Conservation (phyloP, 2,113 vertebrate genomes). For the Pseudopipra pipra region DNA sequence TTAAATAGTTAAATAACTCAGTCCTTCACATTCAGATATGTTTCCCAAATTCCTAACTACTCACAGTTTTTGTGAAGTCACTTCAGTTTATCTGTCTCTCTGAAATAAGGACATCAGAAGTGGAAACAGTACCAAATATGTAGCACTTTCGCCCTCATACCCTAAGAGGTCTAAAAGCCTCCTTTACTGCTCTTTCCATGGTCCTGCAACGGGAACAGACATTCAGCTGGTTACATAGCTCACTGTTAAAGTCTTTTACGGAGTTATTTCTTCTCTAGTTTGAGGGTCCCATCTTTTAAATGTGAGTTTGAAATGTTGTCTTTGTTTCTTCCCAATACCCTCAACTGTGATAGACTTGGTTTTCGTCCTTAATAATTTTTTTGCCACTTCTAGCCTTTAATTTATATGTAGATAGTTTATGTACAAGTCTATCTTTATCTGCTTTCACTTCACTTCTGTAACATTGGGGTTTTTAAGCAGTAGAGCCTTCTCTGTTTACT, state of each 20-base stretch:
- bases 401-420: not conserved
- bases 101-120: not conserved
- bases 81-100: not conserved
- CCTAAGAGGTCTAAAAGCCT: not conserved
- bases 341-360: not conserved
- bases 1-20: not conserved
- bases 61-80: not conserved
- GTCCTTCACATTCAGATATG: not conserved
- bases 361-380: not conserved
- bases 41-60: not conserved
- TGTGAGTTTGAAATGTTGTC: not conserved
- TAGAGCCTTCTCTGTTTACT: not conserved
- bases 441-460: not conserved
- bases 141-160: not conserved
- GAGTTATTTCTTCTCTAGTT: not conserved
- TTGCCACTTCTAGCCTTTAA: not conserved
- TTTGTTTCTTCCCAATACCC: not conserved
- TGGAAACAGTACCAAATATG: not conserved
- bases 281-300: not conserved
- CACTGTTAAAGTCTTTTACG: not conserved
- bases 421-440: not conserved
- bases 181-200: not conserved
- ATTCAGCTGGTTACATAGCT: not conserved
- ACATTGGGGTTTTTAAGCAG: not conserved
- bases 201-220: not conserved